phyloP scores from a whole-genome alignment of 2,797 vertebrate genomes.

The Phalloptychus januarius region DNA sequence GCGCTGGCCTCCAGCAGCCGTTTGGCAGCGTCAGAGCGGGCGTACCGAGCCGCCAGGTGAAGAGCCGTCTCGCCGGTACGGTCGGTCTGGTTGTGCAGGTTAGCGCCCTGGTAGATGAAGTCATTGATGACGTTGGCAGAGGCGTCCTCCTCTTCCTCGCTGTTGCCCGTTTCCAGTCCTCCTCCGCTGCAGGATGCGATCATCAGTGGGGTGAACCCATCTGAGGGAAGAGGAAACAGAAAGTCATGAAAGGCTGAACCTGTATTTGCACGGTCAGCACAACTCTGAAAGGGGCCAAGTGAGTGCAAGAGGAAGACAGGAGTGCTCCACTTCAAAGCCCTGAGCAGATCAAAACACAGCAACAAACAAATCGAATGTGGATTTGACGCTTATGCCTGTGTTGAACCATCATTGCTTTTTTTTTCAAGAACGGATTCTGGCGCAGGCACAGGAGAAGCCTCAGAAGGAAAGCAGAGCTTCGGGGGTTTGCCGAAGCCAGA shows the following conservation, averaged over 20 bases:
- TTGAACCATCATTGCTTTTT: constrained; percentile 70
- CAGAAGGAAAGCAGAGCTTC: constrained; percentile 69
- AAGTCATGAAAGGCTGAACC: constrained; percentile 10
- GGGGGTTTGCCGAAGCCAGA: constrained; percentile 73
- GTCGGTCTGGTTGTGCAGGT: constrained; percentile 96
- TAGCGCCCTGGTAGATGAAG: constrained; percentile 97
- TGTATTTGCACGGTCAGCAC: constrained; percentile 54
- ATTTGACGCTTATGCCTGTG: constrained; percentile 69
- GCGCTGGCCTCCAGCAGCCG: constrained; percentile 95
- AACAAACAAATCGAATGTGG: constrained; percentile 80
- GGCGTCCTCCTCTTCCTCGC: constrained; percentile 94
- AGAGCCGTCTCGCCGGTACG: constrained; percentile 95
- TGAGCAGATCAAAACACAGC: constrained; percentile 69
- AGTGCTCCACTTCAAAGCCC: constrained; percentile 71
- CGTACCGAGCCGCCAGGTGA: constrained; percentile 93
- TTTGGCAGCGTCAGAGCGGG: constrained; percentile 95
- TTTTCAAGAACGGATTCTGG: constrained; percentile 77
- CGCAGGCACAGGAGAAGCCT: constrained; percentile 71
- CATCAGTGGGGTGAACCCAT: constrained; percentile 97
- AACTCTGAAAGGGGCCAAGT: constrained; percentile 9
- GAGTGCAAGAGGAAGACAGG: constrained; percentile 11
- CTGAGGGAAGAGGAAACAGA: constrained; percentile 63
- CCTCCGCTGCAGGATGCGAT: constrained; percentile 98
- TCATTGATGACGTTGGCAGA: constrained; percentile 93
- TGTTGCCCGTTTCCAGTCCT: constrained; percentile 93